These are phyloP conservation scores for Eulemur mongoz DNA, from an alignment of 2,797 vertebrate species.

Conservation along the genomic window DNA sequence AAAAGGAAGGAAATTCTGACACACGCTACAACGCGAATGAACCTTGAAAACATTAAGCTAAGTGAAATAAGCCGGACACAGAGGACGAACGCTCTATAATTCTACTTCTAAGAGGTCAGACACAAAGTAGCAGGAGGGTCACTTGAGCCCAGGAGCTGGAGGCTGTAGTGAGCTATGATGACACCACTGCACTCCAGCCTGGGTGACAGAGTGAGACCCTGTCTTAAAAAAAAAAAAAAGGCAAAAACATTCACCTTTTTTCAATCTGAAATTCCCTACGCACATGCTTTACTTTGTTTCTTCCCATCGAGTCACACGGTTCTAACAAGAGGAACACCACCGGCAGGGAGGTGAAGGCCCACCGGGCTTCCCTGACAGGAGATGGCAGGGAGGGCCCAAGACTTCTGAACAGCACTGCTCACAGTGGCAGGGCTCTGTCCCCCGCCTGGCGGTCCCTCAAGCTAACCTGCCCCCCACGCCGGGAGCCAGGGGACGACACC, in stretches of 20 bases:
- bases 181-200: too few relatives aligned
- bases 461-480: rapidly evolving
- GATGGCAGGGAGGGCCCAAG: rapidly evolving
- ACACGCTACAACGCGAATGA: rapidly evolving
- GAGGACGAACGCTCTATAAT: rapidly evolving
- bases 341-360: rapidly evolving
- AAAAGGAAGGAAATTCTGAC: background rate
- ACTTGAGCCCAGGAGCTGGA: background rate
- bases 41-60: background rate
- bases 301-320: background rate
- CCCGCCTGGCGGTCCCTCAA: background rate
- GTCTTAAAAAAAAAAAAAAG: background rate
- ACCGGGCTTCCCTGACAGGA: rapidly evolving
- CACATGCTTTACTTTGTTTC: background rate
- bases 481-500: background rate
- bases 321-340: rapidly evolving
- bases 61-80: background rate
- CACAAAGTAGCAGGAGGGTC: too few relatives aligned
- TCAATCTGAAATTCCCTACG: background rate
- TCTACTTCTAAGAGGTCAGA: background rate
- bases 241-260: background rate
- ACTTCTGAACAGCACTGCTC: background rate
- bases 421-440: rapidly evolving
- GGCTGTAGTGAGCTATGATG: background rate
- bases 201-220: background rate